phyloP scores from a whole-genome alignment of 1,140 invertebrate genomes.

The Augochlora pura region DNA sequence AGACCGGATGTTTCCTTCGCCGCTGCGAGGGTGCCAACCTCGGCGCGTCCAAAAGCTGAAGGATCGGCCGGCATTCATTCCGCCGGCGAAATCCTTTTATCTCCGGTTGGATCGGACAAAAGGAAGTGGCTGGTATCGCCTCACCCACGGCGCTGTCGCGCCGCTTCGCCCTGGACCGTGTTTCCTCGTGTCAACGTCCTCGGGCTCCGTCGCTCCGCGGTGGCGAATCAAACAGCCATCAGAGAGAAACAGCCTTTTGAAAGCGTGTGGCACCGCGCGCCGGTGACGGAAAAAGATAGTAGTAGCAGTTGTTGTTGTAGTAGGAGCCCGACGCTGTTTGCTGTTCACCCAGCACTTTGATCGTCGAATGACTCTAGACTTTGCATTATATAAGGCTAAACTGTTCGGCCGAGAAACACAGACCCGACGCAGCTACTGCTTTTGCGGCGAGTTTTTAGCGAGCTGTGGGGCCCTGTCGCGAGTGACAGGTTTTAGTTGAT shows the following conservation, averaged over 20 bases:
- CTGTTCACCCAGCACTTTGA: conserved; percentile 69
- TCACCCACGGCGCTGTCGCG: conserved; percentile 37
- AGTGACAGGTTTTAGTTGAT: conserved; percentile 69
- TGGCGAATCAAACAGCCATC: conserved; percentile 59
- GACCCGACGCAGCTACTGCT: conserved; percentile 64
- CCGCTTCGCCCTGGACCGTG: conserved; percentile 38
- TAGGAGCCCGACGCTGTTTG: too few species aligned
- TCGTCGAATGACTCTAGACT: conserved; percentile 74
- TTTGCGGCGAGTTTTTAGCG: conserved; percentile 71
- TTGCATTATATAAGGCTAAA: conserved; percentile 75
- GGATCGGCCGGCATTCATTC: neutral
- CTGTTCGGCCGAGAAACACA: conserved; percentile 70
- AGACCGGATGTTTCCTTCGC: too few species aligned
- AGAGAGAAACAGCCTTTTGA: conserved; percentile 49
- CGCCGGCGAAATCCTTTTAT: conserved; percentile 9
- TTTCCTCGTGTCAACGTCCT: conserved; percentile 65
- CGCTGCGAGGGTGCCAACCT: neutral
- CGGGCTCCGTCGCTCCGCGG: conserved; percentile 19
- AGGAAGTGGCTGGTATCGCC: conserved; percentile 40
- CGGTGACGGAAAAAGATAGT: too few species aligned
- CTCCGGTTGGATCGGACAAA: conserved; percentile 31
- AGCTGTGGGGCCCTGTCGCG: conserved; percentile 72
- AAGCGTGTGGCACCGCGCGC: conserved; percentile 37
- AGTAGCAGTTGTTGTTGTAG: too few species aligned
- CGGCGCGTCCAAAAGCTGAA: neutral